These are phyloP conservation scores for Andricus quercusramuli DNA, from an alignment of 2,888 invertebrate genomes.

Conservation along the genomic window DNA sequence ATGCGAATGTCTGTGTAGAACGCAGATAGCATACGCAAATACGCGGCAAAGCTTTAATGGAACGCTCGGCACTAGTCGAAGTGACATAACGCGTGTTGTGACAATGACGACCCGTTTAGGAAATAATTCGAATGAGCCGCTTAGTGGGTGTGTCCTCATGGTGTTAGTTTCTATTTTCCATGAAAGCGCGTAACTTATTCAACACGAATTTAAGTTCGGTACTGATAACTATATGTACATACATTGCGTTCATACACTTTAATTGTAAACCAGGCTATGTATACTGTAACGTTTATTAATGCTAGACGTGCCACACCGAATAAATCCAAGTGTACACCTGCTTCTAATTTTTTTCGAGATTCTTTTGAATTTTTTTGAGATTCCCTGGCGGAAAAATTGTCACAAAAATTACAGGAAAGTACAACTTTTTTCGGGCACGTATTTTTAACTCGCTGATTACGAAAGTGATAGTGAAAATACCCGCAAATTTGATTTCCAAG, in stretches of 20 bases:
- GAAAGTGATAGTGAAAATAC: no score
- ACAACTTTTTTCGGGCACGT: no score
- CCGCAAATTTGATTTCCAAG: no score
- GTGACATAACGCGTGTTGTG: constrained; percentile 54
- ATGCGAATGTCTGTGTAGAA: constrained; percentile 39
- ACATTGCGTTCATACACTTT: neutral
- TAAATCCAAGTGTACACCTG: no score
- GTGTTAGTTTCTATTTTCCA: constrained; percentile 24
- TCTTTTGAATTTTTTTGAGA: no score
- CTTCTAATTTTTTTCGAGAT: no score
- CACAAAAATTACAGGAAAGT: no score
- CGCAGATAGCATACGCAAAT: constrained; percentile 58
- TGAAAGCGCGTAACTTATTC: constrained; percentile 15
- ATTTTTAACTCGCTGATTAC: no score
- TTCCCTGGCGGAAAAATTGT: no score
- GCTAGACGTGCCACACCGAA: no score
- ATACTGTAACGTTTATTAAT: no score
- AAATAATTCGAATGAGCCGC: constrained; percentile 52
- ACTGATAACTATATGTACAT: constrained; percentile 3
- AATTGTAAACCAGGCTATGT: no score
- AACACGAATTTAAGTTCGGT: constrained; percentile 18
- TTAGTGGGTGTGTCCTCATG: constrained; percentile 15
- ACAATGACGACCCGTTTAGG: constrained; percentile 54
- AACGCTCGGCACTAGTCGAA: constrained; percentile 49
- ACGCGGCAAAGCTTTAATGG: constrained; percentile 57